Conservation (phyloP, 1,140 invertebrate genomes). For the Drosophila rhopaloa region DNA sequence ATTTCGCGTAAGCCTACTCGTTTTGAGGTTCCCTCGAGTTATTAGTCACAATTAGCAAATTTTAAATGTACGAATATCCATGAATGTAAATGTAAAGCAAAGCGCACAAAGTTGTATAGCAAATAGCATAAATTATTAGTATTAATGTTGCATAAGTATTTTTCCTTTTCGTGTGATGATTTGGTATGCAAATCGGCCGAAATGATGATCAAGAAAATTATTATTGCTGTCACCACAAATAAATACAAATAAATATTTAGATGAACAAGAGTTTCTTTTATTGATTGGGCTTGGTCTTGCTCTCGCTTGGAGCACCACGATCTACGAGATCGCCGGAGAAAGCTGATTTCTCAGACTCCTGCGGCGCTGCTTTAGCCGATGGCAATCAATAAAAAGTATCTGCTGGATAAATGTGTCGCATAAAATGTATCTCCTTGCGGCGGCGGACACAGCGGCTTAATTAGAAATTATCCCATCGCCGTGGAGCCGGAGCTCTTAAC, state of each 20-base stretch:
- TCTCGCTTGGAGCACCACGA: not conserved
- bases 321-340: conserved; percentile 49
- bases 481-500: conserved; percentile 22
- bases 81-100: conserved; percentile 44
- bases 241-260: conserved; percentile 75
- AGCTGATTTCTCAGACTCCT: conserved; percentile 48
- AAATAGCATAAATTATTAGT: conserved; percentile 80
- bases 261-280: conserved; percentile 55
- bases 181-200: conserved; percentile 63
- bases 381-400: conserved; percentile 52
- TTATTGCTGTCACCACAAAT: conserved; percentile 71
- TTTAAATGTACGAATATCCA: conserved; percentile 42
- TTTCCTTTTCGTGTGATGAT: conserved; percentile 45
- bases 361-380: conserved; percentile 19
- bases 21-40: conserved; percentile 36
- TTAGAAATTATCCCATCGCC: conserved; percentile 45
- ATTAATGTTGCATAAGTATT: conserved; percentile 42
- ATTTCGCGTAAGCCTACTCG: conserved; percentile 35
- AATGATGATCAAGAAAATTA: conserved; percentile 56
- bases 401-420: conserved; percentile 43
- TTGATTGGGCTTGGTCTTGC: conserved; percentile 34
- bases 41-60: conserved; percentile 83
- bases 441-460: conserved; percentile 27
- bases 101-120: conserved; percentile 68
- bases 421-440: conserved; percentile 33